Evolutionary conservation across 2,113 vertebrate genomes (phyloP), one percentile per base, ranked within the genome.

Genomic region (Narcine bancroftii): DNA sequence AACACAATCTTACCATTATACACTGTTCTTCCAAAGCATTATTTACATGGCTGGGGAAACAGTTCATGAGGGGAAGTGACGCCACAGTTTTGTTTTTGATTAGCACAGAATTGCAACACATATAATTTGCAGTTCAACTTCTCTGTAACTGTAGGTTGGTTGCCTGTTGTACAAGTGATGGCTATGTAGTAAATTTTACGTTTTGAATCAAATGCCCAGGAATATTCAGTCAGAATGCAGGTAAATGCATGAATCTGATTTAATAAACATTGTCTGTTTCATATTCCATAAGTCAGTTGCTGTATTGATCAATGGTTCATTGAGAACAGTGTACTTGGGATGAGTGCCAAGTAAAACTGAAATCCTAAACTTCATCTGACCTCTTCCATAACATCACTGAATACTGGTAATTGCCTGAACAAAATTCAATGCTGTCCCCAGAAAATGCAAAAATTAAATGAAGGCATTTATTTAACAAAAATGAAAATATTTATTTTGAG

Each of bases 1-100:
- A 66, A 71, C 65, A 71, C 89, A 91, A 91, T 91, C 89, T 11
- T 69, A 39, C 39, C 39, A 69, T 91, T 91, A 65, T 91, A 24
- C 39, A 42, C 65, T 29, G 63, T 24, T 45, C 89, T 71, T 69
- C 63, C 39, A 63, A 91, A 65, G 66, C 89, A 69, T 33, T 69
- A 21, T 71, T 91, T 47, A 33, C 42, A 45, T 13, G 24, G n/a
- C 89, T 24, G 10, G 63, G 89, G 39, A 47, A 91, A 91, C 33
- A 24, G 60, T 6, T 71, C 89, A 66, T 36, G 87, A 66, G 63
- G 21, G 63, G 87, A 66, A 66, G 26, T 69, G 53, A 63, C 60
- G 33, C 15, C 83, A 65, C 36, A 63, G 63, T 42, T 89, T 89
- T 65, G 87, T n/a, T 39, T 91, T 15, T 87, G n/a, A 13, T 29